A percentile compares a stretch with the other conserved stretches of the same genome.
These are phyloP conservation scores for Zelostemma sp. DNA, from an alignment of 1,140 invertebrate genomes.

Conservation along the genomic window DNA sequence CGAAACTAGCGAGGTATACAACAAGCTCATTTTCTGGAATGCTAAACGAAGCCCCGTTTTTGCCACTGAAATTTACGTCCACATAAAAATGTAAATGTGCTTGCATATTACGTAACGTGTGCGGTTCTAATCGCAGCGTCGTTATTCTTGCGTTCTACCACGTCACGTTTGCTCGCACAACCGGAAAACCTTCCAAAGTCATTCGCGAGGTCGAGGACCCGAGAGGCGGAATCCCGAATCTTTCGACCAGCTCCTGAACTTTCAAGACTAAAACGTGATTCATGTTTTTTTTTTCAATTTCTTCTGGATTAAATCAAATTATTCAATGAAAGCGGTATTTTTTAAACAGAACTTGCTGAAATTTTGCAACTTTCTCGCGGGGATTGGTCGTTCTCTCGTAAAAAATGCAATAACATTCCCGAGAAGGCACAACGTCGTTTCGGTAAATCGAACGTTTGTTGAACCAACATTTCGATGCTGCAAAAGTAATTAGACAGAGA, in stretches of 20 bases:
- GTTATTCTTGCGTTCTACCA: constrained; percentile 25
- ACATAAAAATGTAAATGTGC: not conserved
- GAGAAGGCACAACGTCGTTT: too few relatives aligned
- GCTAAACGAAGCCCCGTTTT: not conserved
- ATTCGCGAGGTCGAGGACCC: constrained; percentile 30
- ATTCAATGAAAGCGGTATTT: too few relatives aligned
- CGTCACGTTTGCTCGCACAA: constrained; percentile 36
- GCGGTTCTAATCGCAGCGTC: constrained; percentile 21
- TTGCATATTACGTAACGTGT: constrained; percentile 17
- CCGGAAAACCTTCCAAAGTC: constrained; percentile 56
- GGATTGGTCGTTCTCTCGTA: too few relatives aligned
- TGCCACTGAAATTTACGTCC: constrained; percentile 6
- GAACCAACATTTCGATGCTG: too few relatives aligned
- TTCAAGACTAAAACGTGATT: too few relatives aligned
- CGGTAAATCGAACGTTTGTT: too few relatives aligned
- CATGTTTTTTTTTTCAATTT: too few relatives aligned
- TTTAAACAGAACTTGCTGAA: too few relatives aligned
- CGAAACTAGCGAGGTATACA: not conserved
- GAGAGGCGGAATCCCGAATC: constrained; percentile 22
- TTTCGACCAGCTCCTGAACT: constrained; percentile 24
- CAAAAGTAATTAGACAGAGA: too few relatives aligned
- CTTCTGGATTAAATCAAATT: too few relatives aligned
- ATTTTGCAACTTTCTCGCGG: too few relatives aligned
- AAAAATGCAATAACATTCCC: too few relatives aligned
- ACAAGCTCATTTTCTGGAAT: not conserved